Percentiles rank a stretch among this genome's conserved stretches.
Evolutionary conservation across 2,797 vertebrate species (phyloP).

Genomic region (Potorous gilbertii): DNA sequence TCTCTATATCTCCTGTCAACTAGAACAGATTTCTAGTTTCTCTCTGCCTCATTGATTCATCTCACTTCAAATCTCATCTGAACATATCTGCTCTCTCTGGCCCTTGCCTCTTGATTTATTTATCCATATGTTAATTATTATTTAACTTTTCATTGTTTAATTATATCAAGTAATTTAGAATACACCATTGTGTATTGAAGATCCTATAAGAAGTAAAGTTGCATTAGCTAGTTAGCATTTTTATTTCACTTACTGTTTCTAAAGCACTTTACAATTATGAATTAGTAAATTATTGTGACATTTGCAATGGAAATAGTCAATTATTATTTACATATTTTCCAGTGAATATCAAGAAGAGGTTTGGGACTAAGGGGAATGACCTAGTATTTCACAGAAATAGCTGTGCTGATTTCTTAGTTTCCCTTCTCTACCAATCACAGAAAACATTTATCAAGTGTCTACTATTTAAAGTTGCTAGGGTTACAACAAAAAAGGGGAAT

Average conservation of each 20-base stretch:
- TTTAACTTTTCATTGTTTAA: conserved; percentile 66
- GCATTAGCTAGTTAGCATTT: conserved; percentile 25
- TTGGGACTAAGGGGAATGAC: conserved; percentile 26
- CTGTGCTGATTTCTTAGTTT: conserved; percentile 21
- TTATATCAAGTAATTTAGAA: conserved; percentile 56
- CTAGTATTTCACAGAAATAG: conserved; percentile 26
- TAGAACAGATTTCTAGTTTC: conserved; percentile 59
- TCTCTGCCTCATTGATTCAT: conserved; percentile 72
- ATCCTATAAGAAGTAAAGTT: conserved; percentile 41
- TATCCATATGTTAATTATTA: conserved; percentile 60
- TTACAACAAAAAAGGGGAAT: not conserved
- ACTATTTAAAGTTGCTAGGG: not conserved
- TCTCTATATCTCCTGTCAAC: conserved; percentile 66
- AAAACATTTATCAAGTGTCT: not conserved
- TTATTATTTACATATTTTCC: conserved; percentile 28
- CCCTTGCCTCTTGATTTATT: conserved; percentile 63
- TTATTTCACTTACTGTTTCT: conserved; percentile 52
- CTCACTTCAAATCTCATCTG: conserved; percentile 56
- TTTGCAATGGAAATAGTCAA: conserved; percentile 33
- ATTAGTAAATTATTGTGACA: conserved; percentile 50
- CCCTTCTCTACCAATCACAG: not conserved
- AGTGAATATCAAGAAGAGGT: not conserved
- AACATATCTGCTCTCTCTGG: conserved; percentile 50
- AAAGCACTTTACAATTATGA: conserved; percentile 47
- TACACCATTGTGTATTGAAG: conserved; percentile 32